These are phyloP conservation scores for Trachops cirrhosus DNA, from an alignment of 2,797 vertebrate genomes.

Conservation along the genomic window DNA sequence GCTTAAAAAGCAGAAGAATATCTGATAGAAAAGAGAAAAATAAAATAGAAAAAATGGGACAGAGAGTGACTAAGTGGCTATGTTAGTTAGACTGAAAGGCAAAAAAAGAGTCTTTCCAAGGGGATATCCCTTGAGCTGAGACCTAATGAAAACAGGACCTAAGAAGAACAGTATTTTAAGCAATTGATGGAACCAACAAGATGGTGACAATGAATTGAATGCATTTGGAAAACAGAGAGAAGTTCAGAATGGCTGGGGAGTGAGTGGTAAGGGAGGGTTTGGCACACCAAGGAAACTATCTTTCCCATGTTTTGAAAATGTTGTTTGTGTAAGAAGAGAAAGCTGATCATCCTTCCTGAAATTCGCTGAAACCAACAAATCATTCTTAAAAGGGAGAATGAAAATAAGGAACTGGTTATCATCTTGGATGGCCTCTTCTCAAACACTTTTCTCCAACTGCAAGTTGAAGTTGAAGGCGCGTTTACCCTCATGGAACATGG, in stretches of 20 bases:
- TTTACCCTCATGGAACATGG: background rate
- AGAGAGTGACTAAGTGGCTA: background rate
- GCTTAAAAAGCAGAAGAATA: background rate
- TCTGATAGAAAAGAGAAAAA: background rate
- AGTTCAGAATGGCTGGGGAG: background rate
- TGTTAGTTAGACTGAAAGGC: rapidly evolving
- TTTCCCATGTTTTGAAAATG: background rate
- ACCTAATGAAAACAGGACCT: background rate
- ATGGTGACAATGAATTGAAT: background rate
- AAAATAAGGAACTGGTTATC: background rate
- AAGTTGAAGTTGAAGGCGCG: background rate
- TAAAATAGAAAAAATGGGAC: no score
- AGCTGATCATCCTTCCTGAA: background rate
- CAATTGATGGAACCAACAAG: background rate
- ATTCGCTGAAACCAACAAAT: background rate
- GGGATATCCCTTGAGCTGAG: background rate
- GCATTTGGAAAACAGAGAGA: background rate
- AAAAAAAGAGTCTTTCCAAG: background rate
- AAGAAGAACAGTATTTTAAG: background rate
- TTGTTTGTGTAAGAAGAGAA: background rate
- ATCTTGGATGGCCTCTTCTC: background rate
- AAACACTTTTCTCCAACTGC: background rate
- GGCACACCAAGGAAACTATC: background rate
- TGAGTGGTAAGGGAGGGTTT: background rate
- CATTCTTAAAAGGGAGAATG: background rate